Percentiles rank a stretch among this genome's conserved stretches.
These are phyloP conservation scores for Calidris pugnax DNA, from an alignment of 2,113 vertebrate genomes.

Conservation along the genomic window DNA sequence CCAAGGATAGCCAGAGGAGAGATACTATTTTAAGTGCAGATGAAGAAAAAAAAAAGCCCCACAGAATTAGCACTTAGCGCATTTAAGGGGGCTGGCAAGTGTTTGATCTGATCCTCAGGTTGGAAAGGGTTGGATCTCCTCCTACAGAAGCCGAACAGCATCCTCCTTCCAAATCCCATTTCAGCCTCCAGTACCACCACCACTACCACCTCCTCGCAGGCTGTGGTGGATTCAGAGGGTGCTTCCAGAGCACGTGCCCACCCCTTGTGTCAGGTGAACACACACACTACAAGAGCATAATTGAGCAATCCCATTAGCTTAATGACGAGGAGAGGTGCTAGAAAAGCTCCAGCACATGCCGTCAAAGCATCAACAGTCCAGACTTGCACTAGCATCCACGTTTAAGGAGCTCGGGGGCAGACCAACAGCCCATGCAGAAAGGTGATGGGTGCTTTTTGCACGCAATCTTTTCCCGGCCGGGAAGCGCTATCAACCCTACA, in stretches of 20 bases:
- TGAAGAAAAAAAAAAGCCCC: not conserved
- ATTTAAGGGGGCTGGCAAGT: not conserved
- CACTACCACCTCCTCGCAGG: not conserved
- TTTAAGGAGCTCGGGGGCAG: not conserved
- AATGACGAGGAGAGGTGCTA: not conserved
- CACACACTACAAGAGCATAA: rapidly evolving
- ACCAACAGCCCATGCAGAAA: not conserved
- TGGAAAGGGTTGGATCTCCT: not conserved
- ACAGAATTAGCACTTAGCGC: constrained; percentile 18
- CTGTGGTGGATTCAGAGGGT: not conserved
- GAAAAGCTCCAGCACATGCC: not conserved
- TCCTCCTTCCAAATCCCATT: not conserved
- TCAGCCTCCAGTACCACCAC: not conserved
- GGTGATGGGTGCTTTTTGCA: rapidly evolving
- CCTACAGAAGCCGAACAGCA: not conserved
- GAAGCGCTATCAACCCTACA: not conserved
- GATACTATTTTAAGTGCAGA: not conserved
- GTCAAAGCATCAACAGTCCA: rapidly evolving
- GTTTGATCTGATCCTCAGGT: not conserved
- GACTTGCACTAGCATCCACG: rapidly evolving
- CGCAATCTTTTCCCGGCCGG: not conserved
- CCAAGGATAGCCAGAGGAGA: constrained; percentile 32
- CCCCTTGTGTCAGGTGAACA: not conserved
- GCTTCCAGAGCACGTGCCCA: rapidly evolving
- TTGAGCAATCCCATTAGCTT: not conserved